Conservation (phyloP, 2,113 vertebrate genomes). For the Albula glossodonta region DNA sequence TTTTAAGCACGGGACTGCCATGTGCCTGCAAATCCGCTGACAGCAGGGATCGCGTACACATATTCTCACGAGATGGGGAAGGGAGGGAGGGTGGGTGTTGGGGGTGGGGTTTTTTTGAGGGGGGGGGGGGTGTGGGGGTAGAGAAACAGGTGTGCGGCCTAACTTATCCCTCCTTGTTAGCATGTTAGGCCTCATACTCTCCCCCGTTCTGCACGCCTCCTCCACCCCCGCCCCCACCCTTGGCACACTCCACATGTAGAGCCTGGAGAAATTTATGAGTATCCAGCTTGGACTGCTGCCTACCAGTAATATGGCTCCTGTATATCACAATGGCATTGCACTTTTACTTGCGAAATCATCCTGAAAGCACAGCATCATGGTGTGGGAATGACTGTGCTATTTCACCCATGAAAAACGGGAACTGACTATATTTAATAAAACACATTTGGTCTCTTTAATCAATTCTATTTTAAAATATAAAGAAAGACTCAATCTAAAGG, state of each 20-base stretch:
- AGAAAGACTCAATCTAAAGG: too few relatives aligned
- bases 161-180: neutral
- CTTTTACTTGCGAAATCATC: neutral
- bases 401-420: neutral
- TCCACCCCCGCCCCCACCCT: neutral
- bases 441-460: too few relatives aligned
- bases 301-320: neutral
- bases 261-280: neutral
- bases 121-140: too few relatives aligned
- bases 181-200: neutral
- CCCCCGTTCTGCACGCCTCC: neutral
- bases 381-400: neutral
- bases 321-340: neutral
- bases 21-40: neutral
- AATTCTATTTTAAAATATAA: too few relatives aligned
- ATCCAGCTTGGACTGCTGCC: neutral
- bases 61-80: neutral
- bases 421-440: too few relatives aligned
- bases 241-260: neutral
- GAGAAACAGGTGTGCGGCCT: neutral
- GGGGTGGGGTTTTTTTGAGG: too few relatives aligned
- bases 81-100: neutral
- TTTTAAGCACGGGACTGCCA: neutral
- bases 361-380: neutral
- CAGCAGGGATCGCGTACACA: neutral